A percentile compares a stretch with the other conserved stretches of the same genome.
These are phyloP conservation scores for Enoplolaimus lenunculus DNA, from an alignment of 2,888 invertebrate genomes.

Conservation along the genomic window DNA sequence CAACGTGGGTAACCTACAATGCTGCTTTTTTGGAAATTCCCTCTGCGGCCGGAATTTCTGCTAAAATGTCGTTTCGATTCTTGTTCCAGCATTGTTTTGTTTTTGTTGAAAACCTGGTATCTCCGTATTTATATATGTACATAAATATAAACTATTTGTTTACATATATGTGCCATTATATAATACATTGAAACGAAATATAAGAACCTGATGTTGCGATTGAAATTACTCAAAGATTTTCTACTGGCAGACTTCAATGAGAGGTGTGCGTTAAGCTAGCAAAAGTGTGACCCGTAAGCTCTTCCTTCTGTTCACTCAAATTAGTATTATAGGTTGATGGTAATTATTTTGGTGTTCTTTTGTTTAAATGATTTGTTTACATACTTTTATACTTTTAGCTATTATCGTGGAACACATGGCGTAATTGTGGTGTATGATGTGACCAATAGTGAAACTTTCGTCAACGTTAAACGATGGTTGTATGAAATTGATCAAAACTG, in stretches of 20 bases:
- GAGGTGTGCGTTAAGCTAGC: too few relatives aligned
- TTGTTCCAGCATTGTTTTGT: neutral
- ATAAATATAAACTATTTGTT: too few relatives aligned
- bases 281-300: neutral
- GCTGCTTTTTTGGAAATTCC: neutral
- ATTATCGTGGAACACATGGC: slow-evolving; percentile 93
- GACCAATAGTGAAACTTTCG: slow-evolving; percentile 89
- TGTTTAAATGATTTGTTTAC: too few relatives aligned
- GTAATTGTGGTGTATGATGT: slow-evolving; percentile 98
- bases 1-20: slow-evolving; percentile 53
- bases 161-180: too few relatives aligned
- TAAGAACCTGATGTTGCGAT: too few relatives aligned
- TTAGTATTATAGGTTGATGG: neutral
- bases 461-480: slow-evolving; percentile 91
- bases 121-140: neutral
- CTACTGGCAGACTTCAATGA: too few relatives aligned
- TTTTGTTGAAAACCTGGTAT: neutral
- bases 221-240: too few relatives aligned
- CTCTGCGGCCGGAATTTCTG: neutral
- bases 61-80: neutral
- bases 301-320: neutral
- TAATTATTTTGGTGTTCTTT: neutral
- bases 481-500: slow-evolving; percentile 98
- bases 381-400: too few relatives aligned
- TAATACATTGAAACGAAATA: too few relatives aligned